Evolutionary conservation across 1,140 invertebrate species (phyloP).

Genomic region (Mycetomoellerius zeteki): DNA sequence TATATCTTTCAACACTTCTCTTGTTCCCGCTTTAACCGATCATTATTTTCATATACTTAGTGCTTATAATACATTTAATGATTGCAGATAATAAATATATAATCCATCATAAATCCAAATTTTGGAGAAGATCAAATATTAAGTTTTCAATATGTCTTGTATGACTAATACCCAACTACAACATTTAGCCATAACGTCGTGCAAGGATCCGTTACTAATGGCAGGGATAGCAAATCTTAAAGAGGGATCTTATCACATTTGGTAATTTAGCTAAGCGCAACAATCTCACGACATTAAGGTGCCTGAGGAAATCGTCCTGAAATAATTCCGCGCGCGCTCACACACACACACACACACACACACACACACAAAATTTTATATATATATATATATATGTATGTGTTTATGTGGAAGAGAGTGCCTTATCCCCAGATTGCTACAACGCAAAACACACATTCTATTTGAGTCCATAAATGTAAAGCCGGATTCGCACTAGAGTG

Average conservation of each 20-base stretch:
- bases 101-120: background rate
- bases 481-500: conserved; percentile 1
- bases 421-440: conserved; percentile 9
- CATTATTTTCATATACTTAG: background rate
- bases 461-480: conserved; percentile 35
- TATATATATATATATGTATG: background rate
- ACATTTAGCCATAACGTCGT: background rate
- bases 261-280: conserved; percentile 16
- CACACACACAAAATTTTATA: too few relatives aligned
- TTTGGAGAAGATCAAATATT: background rate
- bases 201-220: background rate
- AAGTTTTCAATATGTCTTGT: background rate
- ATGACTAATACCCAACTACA: background rate
- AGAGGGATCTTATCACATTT: conserved; percentile 38
- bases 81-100: background rate
- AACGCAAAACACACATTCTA: conserved; percentile 30
- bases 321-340: background rate
- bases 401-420: background rate
- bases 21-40: background rate
- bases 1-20: background rate
- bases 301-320: conserved; percentile 15
- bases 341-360: background rate
- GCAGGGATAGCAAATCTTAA: conserved; percentile 1
- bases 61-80: background rate
- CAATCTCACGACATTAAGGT: conserved; percentile 33